phyloP scores from a whole-genome alignment of 2,888 invertebrate genomes.

The Xiphydria camelus region DNA sequence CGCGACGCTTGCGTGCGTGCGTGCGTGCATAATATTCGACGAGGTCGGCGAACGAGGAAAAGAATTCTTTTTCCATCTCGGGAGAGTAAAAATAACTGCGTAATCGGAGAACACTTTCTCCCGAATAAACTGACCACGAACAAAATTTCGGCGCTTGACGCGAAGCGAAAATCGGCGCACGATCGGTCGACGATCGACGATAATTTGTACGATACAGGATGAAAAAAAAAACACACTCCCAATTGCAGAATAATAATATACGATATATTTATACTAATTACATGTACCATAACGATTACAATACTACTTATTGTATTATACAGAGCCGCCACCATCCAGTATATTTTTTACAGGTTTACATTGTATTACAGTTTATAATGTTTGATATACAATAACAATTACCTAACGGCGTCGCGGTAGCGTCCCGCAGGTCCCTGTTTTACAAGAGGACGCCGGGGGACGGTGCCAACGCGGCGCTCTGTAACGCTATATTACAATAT shows the following conservation, averaged over 20 bases:
- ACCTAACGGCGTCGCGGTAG: constrained; percentile 36
- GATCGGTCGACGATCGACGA: constrained; percentile 8
- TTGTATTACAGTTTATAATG: constrained; percentile 59
- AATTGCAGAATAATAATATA: constrained; percentile 51
- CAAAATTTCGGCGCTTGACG: too few relatives aligned
- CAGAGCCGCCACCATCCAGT: constrained; percentile 58
- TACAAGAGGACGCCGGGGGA: constrained; percentile 7
- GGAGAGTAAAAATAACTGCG: too few relatives aligned
- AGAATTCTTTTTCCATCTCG: too few relatives aligned
- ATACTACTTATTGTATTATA: constrained; percentile 57
- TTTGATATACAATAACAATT: constrained; percentile 57
- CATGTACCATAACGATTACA: constrained; percentile 54
- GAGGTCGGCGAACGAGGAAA: too few relatives aligned
- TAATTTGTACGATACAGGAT: constrained; percentile 34
- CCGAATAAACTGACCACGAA: too few relatives aligned
- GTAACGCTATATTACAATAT: constrained; percentile 34
- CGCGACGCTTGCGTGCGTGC: too few relatives aligned
- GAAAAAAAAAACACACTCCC: constrained; percentile 26
- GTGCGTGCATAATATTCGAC: too few relatives aligned
- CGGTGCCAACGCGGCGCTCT: constrained; percentile 15
- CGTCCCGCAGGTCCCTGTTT: constrained; percentile 10
- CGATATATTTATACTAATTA: constrained; percentile 55
- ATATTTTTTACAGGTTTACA: constrained; percentile 60
- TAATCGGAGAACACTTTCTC: too few relatives aligned
- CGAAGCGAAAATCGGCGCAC: too few relatives aligned